Percentiles rank a stretch among this genome's conserved stretches.
Evolutionary conservation across 2,113 vertebrate species (phyloP).

Genomic region (Mirza zaza): DNA sequence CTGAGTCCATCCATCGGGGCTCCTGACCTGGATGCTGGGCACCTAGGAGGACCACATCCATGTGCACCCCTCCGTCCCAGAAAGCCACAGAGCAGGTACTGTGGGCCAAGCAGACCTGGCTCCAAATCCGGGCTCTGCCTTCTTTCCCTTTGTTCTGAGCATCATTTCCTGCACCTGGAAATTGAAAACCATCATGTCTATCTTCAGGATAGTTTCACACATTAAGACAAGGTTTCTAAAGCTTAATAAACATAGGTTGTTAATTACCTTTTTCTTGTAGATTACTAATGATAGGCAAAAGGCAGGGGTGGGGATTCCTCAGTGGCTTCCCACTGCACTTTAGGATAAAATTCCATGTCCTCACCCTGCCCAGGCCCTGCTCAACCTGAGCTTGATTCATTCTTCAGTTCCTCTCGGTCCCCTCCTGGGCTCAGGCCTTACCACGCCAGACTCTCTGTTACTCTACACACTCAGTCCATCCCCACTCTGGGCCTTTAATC

Average conservation of each 20-base stretch:
- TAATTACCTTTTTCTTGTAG: not conserved
- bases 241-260: not conserved
- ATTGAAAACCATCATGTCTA: not conserved
- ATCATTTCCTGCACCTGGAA: not conserved
- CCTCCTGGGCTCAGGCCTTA: not conserved
- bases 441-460: accelerated
- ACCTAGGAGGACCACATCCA: not conserved
- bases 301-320: not conserved
- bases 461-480: not conserved
- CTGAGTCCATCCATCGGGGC: not conserved
- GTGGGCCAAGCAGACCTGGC: not conserved
- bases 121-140: no score
- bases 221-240: not conserved
- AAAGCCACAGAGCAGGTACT: not conserved
- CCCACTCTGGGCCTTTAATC: not conserved
- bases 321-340: not conserved
- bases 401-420: not conserved
- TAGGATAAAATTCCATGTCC: not conserved
- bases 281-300: not conserved
- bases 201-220: not conserved
- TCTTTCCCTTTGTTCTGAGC: not conserved
- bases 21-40: not conserved
- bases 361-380: not conserved
- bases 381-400: not conserved
- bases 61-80: not conserved